These are phyloP conservation scores for Podarcis lilfordi DNA, from an alignment of 2,797 vertebrate genomes.

Conservation along the genomic window DNA sequence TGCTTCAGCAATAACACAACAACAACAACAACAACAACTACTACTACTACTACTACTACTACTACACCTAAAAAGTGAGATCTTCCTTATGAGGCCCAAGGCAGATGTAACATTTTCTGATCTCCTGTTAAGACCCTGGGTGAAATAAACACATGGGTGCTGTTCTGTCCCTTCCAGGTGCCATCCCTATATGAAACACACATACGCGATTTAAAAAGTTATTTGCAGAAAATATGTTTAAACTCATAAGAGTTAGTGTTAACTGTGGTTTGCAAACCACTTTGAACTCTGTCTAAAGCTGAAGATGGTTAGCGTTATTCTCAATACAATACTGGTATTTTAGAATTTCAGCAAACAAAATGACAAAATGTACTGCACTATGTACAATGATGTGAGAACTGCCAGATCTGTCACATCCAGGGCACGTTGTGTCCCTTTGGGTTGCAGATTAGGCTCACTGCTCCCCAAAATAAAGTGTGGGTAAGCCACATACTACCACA, in stretches of 20 bases:
- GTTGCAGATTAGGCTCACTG: neutral
- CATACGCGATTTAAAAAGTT: neutral
- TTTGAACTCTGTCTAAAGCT: neutral
- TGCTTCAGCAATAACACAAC: neutral
- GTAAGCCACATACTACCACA: neutral
- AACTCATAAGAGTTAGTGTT: neutral
- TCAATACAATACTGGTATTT: neutral
- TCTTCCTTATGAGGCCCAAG: neutral
- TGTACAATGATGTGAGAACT: neutral
- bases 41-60: neutral
- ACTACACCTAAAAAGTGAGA: neutral
- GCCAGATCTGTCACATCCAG: neutral
- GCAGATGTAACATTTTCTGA: neutral
- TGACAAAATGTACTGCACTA: neutral
- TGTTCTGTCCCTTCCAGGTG: neutral
- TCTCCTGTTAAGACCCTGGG: neutral
- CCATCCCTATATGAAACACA: neutral
- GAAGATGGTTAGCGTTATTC: neutral
- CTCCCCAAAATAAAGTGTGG: neutral
- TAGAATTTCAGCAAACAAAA: neutral
- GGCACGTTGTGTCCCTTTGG: too few relatives aligned
- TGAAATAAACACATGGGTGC: neutral
- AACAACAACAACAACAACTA: accelerated
- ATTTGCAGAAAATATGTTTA: neutral
- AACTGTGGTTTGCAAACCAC: neutral